Evolutionary conservation across 2,888 invertebrate genomes (phyloP).

Genomic region (Chironomus riparius): DNA sequence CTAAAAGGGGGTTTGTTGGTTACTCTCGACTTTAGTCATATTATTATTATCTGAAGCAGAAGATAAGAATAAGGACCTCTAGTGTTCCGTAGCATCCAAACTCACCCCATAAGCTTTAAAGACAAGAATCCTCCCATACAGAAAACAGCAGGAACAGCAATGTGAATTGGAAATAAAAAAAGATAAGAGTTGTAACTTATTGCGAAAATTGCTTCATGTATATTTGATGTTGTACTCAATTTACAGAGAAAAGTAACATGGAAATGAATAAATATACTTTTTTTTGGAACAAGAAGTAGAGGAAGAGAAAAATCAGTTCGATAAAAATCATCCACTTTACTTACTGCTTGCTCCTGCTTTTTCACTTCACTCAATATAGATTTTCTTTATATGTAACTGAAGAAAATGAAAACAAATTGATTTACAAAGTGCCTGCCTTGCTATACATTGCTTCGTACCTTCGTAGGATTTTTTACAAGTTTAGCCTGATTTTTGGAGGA

Average conservation of each 20-base stretch:
- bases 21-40: too few species aligned
- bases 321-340: too few species aligned
- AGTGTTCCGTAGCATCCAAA: too few species aligned
- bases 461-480: not conserved
- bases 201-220: slow-evolving; percentile 15
- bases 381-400: not conserved
- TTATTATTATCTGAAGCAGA: too few species aligned
- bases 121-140: not conserved
- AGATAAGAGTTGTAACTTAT: not conserved
- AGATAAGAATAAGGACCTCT: too few species aligned
- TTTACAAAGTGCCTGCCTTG: slow-evolving; percentile 12
- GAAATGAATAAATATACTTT: not conserved
- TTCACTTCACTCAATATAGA: not conserved
- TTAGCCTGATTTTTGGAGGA: not conserved
- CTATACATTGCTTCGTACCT: not conserved
- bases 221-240: slow-evolving; percentile 17
- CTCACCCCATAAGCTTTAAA: not conserved
- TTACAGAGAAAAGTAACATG: not conserved
- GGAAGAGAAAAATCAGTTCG: not conserved
- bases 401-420: slow-evolving; percentile 13
- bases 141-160: not conserved
- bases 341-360: too few species aligned
- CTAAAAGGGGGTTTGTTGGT: too few species aligned
- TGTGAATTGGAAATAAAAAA: not conserved
- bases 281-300: not conserved